A percentile compares a stretch with the other conserved stretches of the same genome.
Evolutionary conservation across 2,888 invertebrate genomes (phyloP).

Genomic region (Ernsta delagoae): DNA sequence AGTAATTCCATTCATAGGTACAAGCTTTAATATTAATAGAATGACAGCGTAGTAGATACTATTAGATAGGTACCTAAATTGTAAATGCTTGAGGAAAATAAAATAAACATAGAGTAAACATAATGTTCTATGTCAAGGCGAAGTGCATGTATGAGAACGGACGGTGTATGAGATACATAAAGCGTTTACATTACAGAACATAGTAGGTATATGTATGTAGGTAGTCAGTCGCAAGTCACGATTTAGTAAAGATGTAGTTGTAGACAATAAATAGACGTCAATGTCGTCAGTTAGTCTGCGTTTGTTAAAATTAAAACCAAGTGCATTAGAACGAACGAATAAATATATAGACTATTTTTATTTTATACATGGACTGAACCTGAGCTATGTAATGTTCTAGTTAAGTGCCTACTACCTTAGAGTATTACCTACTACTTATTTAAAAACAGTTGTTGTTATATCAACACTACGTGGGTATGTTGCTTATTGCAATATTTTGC

Average conservation of each 20-base stretch:
- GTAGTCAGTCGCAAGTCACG: slow-evolving; percentile 10
- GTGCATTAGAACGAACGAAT: background rate
- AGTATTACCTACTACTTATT: too few relatives aligned
- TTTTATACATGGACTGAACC: background rate
- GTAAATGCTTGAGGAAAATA: slow-evolving; percentile 7
- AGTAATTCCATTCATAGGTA: too few relatives aligned
- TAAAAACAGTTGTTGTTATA: too few relatives aligned
- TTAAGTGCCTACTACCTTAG: too few relatives aligned
- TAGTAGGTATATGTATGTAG: background rate
- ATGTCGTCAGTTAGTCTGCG: slow-evolving; percentile 15
- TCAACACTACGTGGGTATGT: too few relatives aligned
- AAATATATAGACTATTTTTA: background rate
- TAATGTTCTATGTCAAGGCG: slow-evolving; percentile 17
- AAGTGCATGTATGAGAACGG: background rate
- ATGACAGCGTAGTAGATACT: too few relatives aligned
- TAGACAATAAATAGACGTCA: background rate
- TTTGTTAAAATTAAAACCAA: slow-evolving; percentile 5
- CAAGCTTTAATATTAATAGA: too few relatives aligned
- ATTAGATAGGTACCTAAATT: too few relatives aligned
- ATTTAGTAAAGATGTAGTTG: slow-evolving; percentile 10
- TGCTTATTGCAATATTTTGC: too few relatives aligned
- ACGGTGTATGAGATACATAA: too few relatives aligned
- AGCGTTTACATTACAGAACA: too few relatives aligned
- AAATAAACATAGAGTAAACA: slow-evolving; percentile 18
- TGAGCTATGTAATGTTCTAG: too few relatives aligned